Percentiles rank a stretch among this genome's conserved stretches.
Evolutionary conservation across 2,113 vertebrate species (phyloP).

Genomic region (Anas platyrhynchos): DNA sequence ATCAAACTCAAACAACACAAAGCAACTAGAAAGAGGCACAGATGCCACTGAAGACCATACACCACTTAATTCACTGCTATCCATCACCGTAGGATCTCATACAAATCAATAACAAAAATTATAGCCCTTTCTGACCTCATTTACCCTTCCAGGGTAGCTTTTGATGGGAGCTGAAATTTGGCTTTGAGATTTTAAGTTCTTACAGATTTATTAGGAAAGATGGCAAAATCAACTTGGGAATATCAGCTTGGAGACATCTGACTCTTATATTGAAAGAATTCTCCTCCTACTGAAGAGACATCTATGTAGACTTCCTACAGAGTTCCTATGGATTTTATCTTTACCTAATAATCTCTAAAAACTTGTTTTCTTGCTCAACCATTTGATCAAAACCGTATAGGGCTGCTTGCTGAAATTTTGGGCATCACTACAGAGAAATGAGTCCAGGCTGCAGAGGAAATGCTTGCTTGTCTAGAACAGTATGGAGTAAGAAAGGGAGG

Average conservation of each 20-base stretch:
- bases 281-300: background rate
- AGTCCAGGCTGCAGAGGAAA: background rate
- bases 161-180: background rate
- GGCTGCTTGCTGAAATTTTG: background rate
- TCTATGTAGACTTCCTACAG: background rate
- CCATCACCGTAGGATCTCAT: background rate
- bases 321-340: background rate
- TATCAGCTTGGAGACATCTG: background rate
- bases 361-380: background rate
- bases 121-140: background rate
- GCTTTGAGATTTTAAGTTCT: background rate
- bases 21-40: background rate
- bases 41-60: background rate
- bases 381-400: background rate
- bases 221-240: background rate
- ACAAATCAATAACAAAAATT: background rate
- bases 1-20: background rate
- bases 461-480: background rate
- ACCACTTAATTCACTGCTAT: background rate
- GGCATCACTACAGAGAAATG: background rate
- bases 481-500: background rate
- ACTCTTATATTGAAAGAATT: background rate
- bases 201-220: background rate
- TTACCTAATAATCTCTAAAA: background rate
- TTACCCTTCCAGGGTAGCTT: background rate